Evolutionary conservation across 1,140 invertebrate genomes (phyloP).

Genomic region (Zaprionus taronus): DNA sequence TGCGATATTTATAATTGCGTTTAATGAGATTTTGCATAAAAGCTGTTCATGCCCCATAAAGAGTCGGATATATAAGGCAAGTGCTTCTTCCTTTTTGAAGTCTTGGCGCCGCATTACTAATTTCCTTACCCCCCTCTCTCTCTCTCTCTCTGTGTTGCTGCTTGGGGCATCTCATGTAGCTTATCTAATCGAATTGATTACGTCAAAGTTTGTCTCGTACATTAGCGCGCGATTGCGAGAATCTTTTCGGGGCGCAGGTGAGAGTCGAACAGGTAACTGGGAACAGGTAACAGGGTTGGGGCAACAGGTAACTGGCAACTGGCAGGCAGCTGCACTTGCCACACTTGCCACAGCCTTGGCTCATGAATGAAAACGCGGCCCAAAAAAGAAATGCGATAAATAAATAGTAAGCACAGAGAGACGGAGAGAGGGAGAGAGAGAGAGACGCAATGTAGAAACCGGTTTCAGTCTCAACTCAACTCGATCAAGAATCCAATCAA

Average conservation of each 20-base stretch:
- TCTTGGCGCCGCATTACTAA: slow-evolving; percentile 2
- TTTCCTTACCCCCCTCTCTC: neutral
- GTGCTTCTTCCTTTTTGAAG: neutral
- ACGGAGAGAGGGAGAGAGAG: too few species aligned
- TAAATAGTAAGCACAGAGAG: slow-evolving; percentile 64
- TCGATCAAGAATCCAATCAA: slow-evolving; percentile 77
- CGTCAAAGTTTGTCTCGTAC: slow-evolving; percentile 70
- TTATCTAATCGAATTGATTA: slow-evolving; percentile 81
- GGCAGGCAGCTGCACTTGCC: slow-evolving; percentile 43
- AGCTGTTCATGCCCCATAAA: neutral
- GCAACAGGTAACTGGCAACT: neutral
- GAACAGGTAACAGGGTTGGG: neutral
- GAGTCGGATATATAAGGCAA: neutral
- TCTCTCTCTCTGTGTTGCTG: neutral
- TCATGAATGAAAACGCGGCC: slow-evolving; percentile 60
- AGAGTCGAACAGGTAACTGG: neutral
- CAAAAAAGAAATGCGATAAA: slow-evolving; percentile 73
- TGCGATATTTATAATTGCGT: slow-evolving; percentile 40
- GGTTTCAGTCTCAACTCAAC: slow-evolving; percentile 32
- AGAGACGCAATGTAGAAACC: slow-evolving; percentile 38
- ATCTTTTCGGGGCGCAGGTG: slow-evolving; percentile 18
- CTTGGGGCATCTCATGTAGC: slow-evolving; percentile 61
- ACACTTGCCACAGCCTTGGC: slow-evolving; percentile 49
- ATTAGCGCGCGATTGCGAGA: slow-evolving; percentile 65
- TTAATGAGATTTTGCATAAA: slow-evolving; percentile 61